Conservation (phyloP, 2,797 vertebrate genomes). For the Vipera latastei region DNA sequence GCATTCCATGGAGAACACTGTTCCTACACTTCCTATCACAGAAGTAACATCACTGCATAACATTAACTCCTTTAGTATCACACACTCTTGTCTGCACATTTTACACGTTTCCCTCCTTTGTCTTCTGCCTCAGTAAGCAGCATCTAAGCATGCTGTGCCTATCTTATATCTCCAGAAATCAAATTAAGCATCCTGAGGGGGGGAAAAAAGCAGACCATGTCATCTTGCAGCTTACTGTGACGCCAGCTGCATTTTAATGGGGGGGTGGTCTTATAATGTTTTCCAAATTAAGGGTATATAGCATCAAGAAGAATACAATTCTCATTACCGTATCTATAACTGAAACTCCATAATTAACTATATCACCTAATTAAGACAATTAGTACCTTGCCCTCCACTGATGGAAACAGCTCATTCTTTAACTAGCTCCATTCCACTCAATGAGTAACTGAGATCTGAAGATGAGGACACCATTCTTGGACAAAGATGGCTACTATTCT, state of each 20-base stretch:
- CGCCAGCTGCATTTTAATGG: accelerated
- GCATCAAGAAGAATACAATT: neutral
- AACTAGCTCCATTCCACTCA: neutral
- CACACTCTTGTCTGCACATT: slow-evolving; percentile 51
- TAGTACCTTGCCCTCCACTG: neutral
- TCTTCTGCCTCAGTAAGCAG: slow-evolving; percentile 46
- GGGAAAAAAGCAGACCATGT: slow-evolving; percentile 25
- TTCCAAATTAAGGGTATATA: neutral
- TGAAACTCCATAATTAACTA: neutral
- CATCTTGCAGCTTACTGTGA: slow-evolving; percentile 28
- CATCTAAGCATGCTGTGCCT: slow-evolving; percentile 32
- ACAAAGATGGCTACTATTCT: neutral
- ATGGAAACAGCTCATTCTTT: neutral
- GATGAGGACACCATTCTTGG: neutral
- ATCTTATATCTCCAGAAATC: slow-evolving; percentile 31
- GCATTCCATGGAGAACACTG: slow-evolving; percentile 57
- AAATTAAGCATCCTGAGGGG: slow-evolving; percentile 10
- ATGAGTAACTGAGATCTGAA: neutral
- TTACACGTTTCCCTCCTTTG: slow-evolving; percentile 51
- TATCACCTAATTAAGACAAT: neutral
- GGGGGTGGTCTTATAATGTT: neutral
- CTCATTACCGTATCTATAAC: neutral
- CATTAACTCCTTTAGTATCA: slow-evolving; percentile 60
- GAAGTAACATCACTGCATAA: slow-evolving; percentile 64
- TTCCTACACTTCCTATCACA: slow-evolving; percentile 63